Base-by-base conservation (phyloP, 2,797 vertebrate species). In the Sebastes cheni region DNA sequence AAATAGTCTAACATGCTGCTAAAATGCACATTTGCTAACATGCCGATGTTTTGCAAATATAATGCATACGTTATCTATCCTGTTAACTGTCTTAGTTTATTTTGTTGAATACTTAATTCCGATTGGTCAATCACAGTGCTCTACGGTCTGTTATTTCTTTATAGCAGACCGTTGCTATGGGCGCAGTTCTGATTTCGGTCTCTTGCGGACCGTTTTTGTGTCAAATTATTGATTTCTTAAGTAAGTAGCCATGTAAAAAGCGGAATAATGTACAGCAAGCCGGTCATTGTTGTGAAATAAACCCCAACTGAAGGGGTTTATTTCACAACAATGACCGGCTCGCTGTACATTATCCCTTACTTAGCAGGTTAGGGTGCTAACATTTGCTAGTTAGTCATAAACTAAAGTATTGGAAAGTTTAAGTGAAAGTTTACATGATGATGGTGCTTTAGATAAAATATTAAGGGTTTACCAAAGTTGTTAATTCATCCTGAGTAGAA, bases 111-210 rank as follows among this genome's bases (percentile, higher is more conserved):
- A 18, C 0, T 18, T 46, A 0, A 46, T 46, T 46, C 42, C 0
- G 42, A 46, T 18, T 46, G 42, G 0, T 18, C 42, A 46, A 46
- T 46, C 16, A 46, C 0, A 18, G 42, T 1, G 2, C 3, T 42
- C 39, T 42, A 42, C 39, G 0, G 3, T 46, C 42, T 46, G 16
- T 46, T 46, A 46, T 18, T 18, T 46, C 42, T 46, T 18, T 46
- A 46, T 46, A 46, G 3, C 14, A 46, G 42, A 42, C 6, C 5
- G 14, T 42, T 42, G 13, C 39, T 42, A 42, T 42, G 39, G 39
- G 14, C 16, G 3, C 0, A 18, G 42, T 0, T 18, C 42, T 46
- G 42, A 46, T 46, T 1, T 46, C 0, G 14, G 42, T 8, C 42
- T 8, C 16, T 46, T 1, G 14, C 0, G 14, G 39, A 42, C 14